phyloP scores from a whole-genome alignment of 1,140 invertebrate genomes.

The Wiebesia pumilae region DNA sequence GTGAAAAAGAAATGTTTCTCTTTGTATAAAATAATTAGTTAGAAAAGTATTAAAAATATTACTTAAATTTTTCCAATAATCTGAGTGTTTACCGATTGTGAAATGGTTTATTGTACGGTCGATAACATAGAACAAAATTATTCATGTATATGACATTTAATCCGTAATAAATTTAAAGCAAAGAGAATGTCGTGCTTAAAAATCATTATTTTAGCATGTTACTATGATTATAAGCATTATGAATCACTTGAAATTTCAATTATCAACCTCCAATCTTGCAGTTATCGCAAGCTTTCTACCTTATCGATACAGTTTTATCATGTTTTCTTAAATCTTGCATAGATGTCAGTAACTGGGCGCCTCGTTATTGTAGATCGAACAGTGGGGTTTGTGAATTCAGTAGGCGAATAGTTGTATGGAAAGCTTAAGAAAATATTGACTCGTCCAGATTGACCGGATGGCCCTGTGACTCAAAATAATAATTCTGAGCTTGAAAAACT shows the following conservation, averaged over 20 bases:
- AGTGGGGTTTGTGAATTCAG: neutral
- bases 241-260: neutral
- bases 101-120: neutral
- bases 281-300: neutral
- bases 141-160: neutral
- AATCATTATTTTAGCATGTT: neutral
- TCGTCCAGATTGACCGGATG: slow-evolving; percentile 1
- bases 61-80: neutral
- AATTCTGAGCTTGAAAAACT: slow-evolving; percentile 4
- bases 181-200: neutral
- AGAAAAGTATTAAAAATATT: no score
- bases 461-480: slow-evolving; percentile 23
- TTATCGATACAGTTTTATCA: neutral
- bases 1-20: no score
- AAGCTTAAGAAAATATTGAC: slow-evolving; percentile 44
- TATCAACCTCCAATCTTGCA: slow-evolving; percentile 21
- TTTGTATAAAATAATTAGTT: no score
- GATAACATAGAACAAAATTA: neutral
- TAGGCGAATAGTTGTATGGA: neutral
- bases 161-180: neutral
- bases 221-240: neutral
- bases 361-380: slow-evolving; percentile 6
- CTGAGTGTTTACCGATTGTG: neutral
- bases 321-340: neutral
- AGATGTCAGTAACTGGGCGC: slow-evolving; percentile 18